Evolutionary conservation across 2,797 vertebrate species (phyloP), one percentile per base, ranked within the genome.

Genomic region (Vespertilio murinus): DNA sequence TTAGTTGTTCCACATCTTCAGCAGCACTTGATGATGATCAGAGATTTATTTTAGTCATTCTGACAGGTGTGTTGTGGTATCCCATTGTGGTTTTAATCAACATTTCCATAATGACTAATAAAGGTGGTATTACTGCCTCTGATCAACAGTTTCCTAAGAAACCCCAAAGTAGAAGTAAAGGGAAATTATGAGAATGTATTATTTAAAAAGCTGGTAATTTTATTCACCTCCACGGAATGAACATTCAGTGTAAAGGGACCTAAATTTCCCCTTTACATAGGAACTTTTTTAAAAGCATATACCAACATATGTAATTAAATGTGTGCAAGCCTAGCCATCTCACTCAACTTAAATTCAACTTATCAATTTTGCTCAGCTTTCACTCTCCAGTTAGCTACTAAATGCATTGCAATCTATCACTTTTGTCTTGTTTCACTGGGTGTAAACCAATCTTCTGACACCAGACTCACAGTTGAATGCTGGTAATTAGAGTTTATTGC

Each of bases 351-450:
- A 64, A 95, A 86, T 56, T 67, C 38, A 83, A 9, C 33, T 28
- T 59, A 49, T 7, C 28, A 65, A 7, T 80, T 84, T 96, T 84
- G 30, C 10, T 79, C 47, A 93, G 74, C 22, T 81, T 94, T 35
- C 38, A 78, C 14, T 78, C 90, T 87, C 45, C 56, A 45, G 56
- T 92, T 71, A 80, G 22, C 6, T 70, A 79, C 75, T 86, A 77
- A 65, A 85, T 78, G 4, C 13, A 49, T 81, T 33, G 14, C 22
- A 67, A 11, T 80, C 47, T 90, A 40, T 75, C 56, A 78, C 35
- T 77, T 88, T 82, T 88, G 12, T 69, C 73, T 93, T 91, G 35
- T 97, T 89, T 94, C 40, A 83, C 14, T 83, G 61, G 33, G 12
- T 90, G 8, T 45, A 59, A 85, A 81, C 49, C 65, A 83, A 69